Conservation (phyloP, 1,140 invertebrate genomes). For the Drosophila pallidifrons region DNA sequence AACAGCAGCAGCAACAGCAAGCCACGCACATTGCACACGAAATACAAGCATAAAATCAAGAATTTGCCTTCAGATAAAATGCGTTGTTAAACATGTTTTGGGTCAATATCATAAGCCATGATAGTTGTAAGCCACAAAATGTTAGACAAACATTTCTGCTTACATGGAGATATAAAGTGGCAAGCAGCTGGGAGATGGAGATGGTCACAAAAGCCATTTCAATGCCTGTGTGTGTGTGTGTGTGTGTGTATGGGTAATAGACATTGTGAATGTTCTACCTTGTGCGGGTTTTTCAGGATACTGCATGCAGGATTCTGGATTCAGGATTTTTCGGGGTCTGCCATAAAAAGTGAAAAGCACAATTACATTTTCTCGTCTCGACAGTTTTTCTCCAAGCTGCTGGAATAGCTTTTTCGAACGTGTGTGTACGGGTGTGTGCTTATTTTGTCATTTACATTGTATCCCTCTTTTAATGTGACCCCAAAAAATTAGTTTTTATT, state of each 20-base stretch:
- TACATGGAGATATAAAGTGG: constrained; percentile 7
- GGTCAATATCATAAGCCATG: constrained; percentile 80
- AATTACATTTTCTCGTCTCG: constrained; percentile 73
- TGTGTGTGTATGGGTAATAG: constrained; percentile 40
- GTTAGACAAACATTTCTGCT: constrained; percentile 76
- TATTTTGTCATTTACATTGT: constrained; percentile 68
- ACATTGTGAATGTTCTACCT: constrained; percentile 64
- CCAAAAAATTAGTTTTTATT: constrained; percentile 80
- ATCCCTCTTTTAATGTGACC: constrained; percentile 68
- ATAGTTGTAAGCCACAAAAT: constrained; percentile 80
- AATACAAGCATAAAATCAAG: constrained; percentile 52
- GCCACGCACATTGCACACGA: constrained; percentile 18
- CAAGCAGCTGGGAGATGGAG: background rate
- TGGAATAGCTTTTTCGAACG: background rate
- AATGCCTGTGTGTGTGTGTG: constrained; percentile 26
- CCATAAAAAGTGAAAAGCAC: constrained; percentile 70
- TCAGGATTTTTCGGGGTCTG: constrained; percentile 24
- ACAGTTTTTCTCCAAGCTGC: constrained; percentile 49
- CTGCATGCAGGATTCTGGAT: constrained; percentile 1
- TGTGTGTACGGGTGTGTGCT: constrained; percentile 54
- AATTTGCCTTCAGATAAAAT: constrained; percentile 67
- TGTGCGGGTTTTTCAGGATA: constrained; percentile 12
- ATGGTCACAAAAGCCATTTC: constrained; percentile 50
- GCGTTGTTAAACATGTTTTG: constrained; percentile 79
- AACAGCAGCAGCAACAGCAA: constrained; percentile 33